Conservation (phyloP, 2,113 vertebrate species). For the Grus americana region DNA sequence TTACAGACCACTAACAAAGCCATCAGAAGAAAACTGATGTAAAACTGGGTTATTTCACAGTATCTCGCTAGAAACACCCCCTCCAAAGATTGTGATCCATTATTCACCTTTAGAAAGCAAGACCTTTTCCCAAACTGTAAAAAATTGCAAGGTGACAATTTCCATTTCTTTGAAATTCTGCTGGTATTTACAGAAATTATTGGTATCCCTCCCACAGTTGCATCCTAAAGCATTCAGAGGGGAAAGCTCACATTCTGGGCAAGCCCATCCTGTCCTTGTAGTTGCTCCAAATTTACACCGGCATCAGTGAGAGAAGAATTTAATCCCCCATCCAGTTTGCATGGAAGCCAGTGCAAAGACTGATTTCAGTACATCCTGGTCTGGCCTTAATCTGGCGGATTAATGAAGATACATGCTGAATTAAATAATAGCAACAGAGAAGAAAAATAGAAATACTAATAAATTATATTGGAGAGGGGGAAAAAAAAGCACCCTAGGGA, state of each 20-base stretch:
- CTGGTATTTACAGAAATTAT: neutral
- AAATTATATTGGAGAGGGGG: rapidly evolving
- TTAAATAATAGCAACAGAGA: slow-evolving; percentile 1
- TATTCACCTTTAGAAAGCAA: neutral
- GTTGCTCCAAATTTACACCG: neutral
- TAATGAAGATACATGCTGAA: slow-evolving; percentile 7
- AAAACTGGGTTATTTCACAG: neutral
- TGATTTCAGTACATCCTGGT: slow-evolving; percentile 9
- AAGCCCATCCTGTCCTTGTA: neutral
- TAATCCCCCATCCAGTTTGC: neutral
- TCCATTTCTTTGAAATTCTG: neutral
- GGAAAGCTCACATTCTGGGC: neutral
- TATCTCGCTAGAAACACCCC: neutral
- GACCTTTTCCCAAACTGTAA: neutral
- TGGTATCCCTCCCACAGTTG: neutral
- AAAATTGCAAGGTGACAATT: neutral
- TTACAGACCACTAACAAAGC: neutral
- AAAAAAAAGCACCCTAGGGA: neutral
- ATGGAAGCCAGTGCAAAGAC: neutral
- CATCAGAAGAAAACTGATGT: neutral
- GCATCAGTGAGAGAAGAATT: neutral
- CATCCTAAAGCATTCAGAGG: neutral
- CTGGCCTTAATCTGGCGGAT: slow-evolving; percentile 54
- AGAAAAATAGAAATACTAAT: neutral
- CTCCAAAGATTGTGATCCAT: neutral